These are phyloP conservation scores for Onychostruthus taczanowskii DNA, from an alignment of 2,113 vertebrate genomes.

Conservation along the genomic window DNA sequence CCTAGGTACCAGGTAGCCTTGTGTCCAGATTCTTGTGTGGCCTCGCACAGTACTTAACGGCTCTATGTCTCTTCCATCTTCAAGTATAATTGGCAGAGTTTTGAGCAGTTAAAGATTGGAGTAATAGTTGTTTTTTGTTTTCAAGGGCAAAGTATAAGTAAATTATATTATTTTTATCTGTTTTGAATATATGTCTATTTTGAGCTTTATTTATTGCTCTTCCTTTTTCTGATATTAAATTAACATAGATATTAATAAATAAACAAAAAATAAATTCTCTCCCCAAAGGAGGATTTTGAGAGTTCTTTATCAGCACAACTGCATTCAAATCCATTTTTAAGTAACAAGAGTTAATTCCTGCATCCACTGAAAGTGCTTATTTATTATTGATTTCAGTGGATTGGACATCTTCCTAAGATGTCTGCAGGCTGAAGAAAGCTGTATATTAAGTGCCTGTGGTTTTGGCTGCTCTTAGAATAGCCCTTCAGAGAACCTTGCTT, in stretches of 20 bases:
- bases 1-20: neutral
- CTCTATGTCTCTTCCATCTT: neutral
- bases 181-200: neutral
- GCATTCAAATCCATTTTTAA: neutral
- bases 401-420: neutral
- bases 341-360: neutral
- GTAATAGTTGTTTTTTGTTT: neutral
- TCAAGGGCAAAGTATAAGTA: neutral
- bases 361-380: neutral
- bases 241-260: neutral
- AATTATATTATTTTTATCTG: neutral
- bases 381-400: neutral
- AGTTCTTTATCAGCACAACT: neutral
- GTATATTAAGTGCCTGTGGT: neutral
- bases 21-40: neutral
- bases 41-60: fast-evolving
- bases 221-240: neutral
- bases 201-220: neutral
- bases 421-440: neutral
- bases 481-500: neutral
- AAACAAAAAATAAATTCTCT: neutral
- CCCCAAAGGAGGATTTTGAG: neutral
- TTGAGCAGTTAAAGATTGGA: neutral
- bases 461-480: neutral
- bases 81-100: neutral